Conservation (phyloP, 2,113 vertebrate genomes). For the Pao palembangensis region DNA sequence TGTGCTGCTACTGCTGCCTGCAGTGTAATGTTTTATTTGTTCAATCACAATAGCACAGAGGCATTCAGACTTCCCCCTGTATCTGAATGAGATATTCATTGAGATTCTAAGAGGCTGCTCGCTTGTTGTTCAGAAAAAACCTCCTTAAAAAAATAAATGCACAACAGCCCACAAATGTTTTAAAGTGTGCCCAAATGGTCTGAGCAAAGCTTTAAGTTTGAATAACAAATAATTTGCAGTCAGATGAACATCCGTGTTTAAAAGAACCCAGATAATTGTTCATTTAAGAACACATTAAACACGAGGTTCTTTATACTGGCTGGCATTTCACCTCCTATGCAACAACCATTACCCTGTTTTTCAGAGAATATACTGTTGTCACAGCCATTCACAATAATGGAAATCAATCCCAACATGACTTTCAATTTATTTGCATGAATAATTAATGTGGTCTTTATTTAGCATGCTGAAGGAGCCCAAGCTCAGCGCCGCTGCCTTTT, state of each 20-base stretch:
- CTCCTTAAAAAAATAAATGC: background rate
- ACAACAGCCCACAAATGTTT: slow-evolving; percentile 10
- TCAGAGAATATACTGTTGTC: slow-evolving; percentile 53
- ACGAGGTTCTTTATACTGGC: slow-evolving; percentile 25
- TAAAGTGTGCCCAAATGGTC: slow-evolving; percentile 1
- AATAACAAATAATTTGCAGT: background rate
- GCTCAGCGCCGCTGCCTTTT: slow-evolving; percentile 34
- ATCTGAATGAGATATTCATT: slow-evolving; percentile 12
- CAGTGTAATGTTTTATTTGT: slow-evolving; percentile 3
- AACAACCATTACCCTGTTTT: slow-evolving; percentile 43
- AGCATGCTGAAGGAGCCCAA: slow-evolving; percentile 52
- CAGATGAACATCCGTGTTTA: slow-evolving; percentile 24
- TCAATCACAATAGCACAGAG: background rate
- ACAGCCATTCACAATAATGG: slow-evolving; percentile 66
- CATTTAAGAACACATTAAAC: slow-evolving; percentile 9
- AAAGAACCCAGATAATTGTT: slow-evolving; percentile 10
- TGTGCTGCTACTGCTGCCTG: background rate
- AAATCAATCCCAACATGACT: slow-evolving; percentile 75
- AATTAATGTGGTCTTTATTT: slow-evolving; percentile 71
- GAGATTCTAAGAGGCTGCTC: background rate
- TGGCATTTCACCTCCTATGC: slow-evolving; percentile 49
- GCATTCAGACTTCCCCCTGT: slow-evolving; percentile 8
- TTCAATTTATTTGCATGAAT: slow-evolving; percentile 76
- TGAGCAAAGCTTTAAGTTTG: background rate
- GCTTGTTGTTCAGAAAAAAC: background rate